Percentiles rank a stretch among this genome's conserved stretches.
Evolutionary conservation across 2,888 invertebrate species (phyloP).

Genomic region (Acleris cristana): DNA sequence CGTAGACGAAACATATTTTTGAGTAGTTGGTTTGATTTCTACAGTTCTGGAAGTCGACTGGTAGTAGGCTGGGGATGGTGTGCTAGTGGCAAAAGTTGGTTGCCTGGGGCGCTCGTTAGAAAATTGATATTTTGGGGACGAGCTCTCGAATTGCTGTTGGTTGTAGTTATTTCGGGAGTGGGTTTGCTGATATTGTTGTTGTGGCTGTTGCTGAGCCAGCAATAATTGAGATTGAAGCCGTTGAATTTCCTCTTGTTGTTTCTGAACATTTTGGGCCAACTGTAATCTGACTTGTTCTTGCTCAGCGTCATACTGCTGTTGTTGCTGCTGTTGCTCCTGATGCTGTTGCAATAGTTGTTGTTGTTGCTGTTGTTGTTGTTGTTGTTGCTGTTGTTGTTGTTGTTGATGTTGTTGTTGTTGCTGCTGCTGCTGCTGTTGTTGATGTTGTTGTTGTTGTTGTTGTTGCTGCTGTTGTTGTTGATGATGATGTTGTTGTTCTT

Average conservation of each 20-base stretch:
- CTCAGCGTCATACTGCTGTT: constrained; percentile 69
- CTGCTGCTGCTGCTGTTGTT: constrained; percentile 49
- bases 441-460: constrained; percentile 48
- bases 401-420: constrained; percentile 54
- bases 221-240: constrained; percentile 72
- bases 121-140: constrained; percentile 69
- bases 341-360: constrained; percentile 53
- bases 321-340: constrained; percentile 60
- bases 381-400: constrained; percentile 56
- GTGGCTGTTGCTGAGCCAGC: constrained; percentile 66
- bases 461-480: constrained; percentile 47
- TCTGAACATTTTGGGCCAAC: constrained; percentile 76
- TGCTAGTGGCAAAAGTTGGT: constrained; percentile 60
- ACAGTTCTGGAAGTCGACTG: constrained; percentile 75
- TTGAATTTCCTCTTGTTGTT: constrained; percentile 81
- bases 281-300: constrained; percentile 73
- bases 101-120: constrained; percentile 72
- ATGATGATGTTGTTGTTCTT: constrained; percentile 38
- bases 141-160: constrained; percentile 62
- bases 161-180: constrained; percentile 52
- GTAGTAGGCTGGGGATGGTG: constrained; percentile 66
- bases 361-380: constrained; percentile 51
- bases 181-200: constrained; percentile 51
- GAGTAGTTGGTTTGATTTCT: constrained; percentile 79
- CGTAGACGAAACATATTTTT: constrained; percentile 77